Evolutionary conservation across 2,797 vertebrate genomes (phyloP).

Genomic region (Cygnus olor): DNA sequence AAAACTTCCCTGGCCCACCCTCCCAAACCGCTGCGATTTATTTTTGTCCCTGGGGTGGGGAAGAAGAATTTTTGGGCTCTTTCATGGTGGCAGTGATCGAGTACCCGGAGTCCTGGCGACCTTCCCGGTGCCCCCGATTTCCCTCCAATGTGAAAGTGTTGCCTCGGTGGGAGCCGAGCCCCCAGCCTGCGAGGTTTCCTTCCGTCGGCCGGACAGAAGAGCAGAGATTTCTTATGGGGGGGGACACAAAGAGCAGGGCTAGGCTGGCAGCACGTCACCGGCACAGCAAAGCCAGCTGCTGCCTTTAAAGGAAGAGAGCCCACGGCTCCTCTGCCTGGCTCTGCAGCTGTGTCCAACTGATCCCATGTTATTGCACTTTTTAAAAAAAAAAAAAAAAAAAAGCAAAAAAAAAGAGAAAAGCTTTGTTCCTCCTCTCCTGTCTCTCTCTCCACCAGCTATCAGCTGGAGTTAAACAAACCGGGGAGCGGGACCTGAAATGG

Average conservation of each 20-base stretch:
- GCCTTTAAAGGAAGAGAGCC: constrained; percentile 63
- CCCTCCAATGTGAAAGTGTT: background rate
- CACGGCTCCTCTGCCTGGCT: background rate
- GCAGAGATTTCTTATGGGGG: background rate
- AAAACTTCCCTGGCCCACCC: background rate
- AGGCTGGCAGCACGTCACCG: background rate
- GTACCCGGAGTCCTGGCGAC: background rate
- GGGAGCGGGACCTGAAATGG: background rate
- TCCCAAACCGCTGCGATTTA: background rate
- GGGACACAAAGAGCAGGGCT: background rate
- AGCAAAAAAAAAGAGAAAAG: background rate
- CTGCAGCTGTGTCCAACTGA: background rate
- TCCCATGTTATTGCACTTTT: background rate
- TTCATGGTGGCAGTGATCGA: background rate
- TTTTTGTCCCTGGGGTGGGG: background rate
- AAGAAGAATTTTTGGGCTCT: background rate
- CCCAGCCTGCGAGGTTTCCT: background rate
- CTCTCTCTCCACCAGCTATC: background rate
- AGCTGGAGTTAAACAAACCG: background rate
- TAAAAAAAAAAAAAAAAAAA: background rate
- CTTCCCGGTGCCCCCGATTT: background rate
- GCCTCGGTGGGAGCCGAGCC: background rate
- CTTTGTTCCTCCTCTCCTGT: background rate
- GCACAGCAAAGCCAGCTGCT: background rate
- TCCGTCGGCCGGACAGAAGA: background rate